Conservation (phyloP, 2,888 invertebrate species). For the Nudaria mundana region DNA sequence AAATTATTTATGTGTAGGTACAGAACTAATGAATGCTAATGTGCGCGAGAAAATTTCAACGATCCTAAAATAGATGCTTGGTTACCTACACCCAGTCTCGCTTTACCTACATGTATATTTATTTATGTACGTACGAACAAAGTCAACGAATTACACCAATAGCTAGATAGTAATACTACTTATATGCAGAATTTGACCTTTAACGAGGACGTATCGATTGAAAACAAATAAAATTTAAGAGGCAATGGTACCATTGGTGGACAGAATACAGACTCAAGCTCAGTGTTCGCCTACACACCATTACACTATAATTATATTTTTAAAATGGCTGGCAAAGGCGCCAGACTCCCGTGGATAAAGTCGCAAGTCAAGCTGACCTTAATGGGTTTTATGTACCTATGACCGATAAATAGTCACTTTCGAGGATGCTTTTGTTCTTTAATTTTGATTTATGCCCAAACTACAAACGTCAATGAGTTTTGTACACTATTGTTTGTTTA, state of each 20-base stretch:
- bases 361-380: slow-evolving; percentile 25
- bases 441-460: not conserved
- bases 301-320: too few relatives aligned
- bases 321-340: slow-evolving; percentile 55
- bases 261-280: slow-evolving; percentile 35
- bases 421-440: slow-evolving; percentile 44
- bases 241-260: slow-evolving; percentile 29
- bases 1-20: too few relatives aligned
- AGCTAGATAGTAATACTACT: too few relatives aligned
- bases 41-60: not conserved
- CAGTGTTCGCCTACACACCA: slow-evolving; percentile 46
- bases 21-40: not conserved
- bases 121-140: not conserved
- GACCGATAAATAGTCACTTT: slow-evolving; percentile 60
- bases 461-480: not conserved
- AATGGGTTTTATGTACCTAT: slow-evolving; percentile 58
- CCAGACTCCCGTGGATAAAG: slow-evolving; percentile 44
- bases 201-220: slow-evolving; percentile 37
- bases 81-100: not conserved
- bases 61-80: not conserved
- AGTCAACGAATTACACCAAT: slow-evolving; percentile 3
- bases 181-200: slow-evolving; percentile 35
- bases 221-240: slow-evolving; percentile 44
- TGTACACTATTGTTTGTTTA: not conserved
- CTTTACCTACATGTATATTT: not conserved